These are phyloP conservation scores for Tricholaema leucomelas DNA, from an alignment of 2,113 vertebrate species.

Conservation along the genomic window DNA sequence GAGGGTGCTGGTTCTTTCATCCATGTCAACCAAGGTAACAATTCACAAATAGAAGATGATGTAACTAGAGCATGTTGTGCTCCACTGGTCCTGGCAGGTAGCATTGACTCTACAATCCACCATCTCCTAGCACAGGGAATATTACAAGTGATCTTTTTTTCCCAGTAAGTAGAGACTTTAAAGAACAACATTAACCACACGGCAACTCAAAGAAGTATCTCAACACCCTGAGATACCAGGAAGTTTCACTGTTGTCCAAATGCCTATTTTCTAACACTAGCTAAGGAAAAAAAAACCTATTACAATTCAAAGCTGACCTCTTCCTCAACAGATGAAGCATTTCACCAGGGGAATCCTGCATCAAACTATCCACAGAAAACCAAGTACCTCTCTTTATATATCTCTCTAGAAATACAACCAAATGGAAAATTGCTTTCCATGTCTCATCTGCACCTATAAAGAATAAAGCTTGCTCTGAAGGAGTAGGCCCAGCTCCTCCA, in stretches of 20 bases:
- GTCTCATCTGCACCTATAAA: neutral
- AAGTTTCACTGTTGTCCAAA: neutral
- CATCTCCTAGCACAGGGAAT: neutral
- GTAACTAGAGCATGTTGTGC: constrained; percentile 40
- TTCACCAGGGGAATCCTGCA: neutral
- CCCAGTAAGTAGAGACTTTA: neutral
- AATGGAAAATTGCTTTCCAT: neutral
- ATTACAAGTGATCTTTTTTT: neutral
- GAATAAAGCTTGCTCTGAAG: neutral
- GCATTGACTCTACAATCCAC: neutral
- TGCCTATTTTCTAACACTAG: neutral
- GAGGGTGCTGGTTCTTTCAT: neutral
- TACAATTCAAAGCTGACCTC: neutral
- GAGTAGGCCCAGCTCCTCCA: neutral
- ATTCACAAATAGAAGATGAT: constrained; percentile 56
- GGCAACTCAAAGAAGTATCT: neutral
- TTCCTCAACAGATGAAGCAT: neutral
- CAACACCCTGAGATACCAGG: neutral
- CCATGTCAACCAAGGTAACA: constrained; percentile 48
- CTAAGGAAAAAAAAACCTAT: neutral
- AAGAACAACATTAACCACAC: neutral
- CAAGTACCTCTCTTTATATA: neutral
- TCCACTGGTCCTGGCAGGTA: constrained; percentile 40
- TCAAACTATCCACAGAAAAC: neutral
- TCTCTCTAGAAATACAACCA: neutral